These are phyloP conservation scores for Fundulus diaphanus DNA, from an alignment of 2,797 vertebrate genomes.

Conservation along the genomic window DNA sequence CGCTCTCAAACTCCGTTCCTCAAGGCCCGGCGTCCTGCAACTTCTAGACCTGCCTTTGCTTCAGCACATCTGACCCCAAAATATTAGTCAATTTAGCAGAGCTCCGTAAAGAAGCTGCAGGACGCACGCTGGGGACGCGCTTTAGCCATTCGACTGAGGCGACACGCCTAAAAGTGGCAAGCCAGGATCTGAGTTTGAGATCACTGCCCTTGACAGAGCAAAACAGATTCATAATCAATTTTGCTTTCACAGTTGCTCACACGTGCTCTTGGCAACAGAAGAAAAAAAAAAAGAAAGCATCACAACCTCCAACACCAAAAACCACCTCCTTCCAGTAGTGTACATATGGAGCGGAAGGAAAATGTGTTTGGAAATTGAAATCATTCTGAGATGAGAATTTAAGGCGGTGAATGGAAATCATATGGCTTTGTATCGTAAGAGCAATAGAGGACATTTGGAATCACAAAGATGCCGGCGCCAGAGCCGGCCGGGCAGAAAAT, in stretches of 20 bases:
- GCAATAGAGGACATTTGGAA: conserved; percentile 2
- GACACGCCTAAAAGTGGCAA: too few species aligned
- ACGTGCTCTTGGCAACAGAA: conserved; percentile 15
- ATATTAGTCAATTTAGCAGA: too few species aligned
- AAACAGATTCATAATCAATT: conserved; percentile 18
- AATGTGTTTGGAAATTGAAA: neutral
- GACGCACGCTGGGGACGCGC: too few species aligned
- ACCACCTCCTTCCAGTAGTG: conserved; percentile 12
- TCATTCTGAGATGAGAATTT: conserved; percentile 16
- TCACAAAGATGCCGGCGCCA: neutral
- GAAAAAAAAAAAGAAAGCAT: conserved; percentile 14
- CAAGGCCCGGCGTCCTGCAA: too few species aligned
- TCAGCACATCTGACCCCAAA: too few species aligned
- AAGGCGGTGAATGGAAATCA: conserved; percentile 37
- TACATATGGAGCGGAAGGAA: neutral
- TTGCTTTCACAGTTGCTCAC: conserved; percentile 36
- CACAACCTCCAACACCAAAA: conserved; percentile 35
- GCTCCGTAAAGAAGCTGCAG: too few species aligned
- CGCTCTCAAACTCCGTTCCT: too few species aligned
- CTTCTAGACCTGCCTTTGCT: too few species aligned
- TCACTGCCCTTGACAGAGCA: neutral
- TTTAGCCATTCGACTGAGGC: too few species aligned
- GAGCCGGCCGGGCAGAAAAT: neutral
- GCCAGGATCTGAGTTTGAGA: too few species aligned
- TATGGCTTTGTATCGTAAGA: conserved; percentile 18